These are phyloP conservation scores for Brenthis hecate DNA, from an alignment of 2,888 invertebrate species.

Conservation along the genomic window DNA sequence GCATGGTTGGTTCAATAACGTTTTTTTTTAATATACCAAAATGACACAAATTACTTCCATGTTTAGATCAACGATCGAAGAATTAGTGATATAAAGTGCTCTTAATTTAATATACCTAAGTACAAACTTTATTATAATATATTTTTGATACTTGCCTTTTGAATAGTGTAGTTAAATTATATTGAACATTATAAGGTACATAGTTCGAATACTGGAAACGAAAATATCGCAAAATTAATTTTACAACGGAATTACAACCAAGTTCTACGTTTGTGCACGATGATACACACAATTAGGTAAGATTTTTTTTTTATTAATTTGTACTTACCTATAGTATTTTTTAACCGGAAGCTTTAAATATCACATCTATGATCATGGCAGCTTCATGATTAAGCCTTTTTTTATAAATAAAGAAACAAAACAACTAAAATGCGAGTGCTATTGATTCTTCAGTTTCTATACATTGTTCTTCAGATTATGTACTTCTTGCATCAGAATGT, in stretches of 20 bases:
- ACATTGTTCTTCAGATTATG: too few relatives aligned
- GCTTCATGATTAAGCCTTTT: too few relatives aligned
- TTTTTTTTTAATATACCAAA: constrained; percentile 53
- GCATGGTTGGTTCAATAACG: constrained; percentile 49
- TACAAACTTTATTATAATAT: constrained; percentile 38
- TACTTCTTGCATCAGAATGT: too few relatives aligned
- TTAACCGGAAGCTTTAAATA: background rate
- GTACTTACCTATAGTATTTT: background rate
- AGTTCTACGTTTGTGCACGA: constrained; percentile 60
- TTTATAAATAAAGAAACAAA: too few relatives aligned
- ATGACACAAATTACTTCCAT: constrained; percentile 51
- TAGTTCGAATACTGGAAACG: constrained; percentile 16
- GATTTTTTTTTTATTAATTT: constrained; percentile 36
- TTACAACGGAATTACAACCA: constrained; percentile 44
- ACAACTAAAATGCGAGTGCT: too few relatives aligned
- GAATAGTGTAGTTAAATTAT: constrained; percentile 20
- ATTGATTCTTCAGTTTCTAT: too few relatives aligned
- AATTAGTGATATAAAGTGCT: constrained; percentile 58
- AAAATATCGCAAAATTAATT: constrained; percentile 10
- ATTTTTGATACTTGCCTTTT: constrained; percentile 30
- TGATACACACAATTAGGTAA: constrained; percentile 76
- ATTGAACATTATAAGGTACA: too few relatives aligned
- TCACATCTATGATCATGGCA: background rate
- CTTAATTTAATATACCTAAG: constrained; percentile 58
- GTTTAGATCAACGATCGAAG: constrained; percentile 45